Conservation (phyloP, 1,140 invertebrate genomes). For the Eumaeus atala region DNA sequence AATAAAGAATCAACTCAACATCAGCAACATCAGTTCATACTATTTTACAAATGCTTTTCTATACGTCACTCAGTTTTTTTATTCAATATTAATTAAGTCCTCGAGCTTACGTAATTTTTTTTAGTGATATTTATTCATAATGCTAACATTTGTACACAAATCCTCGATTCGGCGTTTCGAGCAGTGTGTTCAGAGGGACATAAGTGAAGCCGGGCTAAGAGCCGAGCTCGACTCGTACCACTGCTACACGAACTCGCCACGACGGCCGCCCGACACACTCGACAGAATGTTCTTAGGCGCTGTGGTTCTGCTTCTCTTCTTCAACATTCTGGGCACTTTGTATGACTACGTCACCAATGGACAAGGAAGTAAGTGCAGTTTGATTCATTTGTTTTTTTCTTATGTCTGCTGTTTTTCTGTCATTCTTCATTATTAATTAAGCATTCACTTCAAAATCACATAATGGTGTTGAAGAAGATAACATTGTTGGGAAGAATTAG, state of each 20-base stretch:
- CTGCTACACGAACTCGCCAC: conserved; percentile 25
- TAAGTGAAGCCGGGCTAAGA: conserved; percentile 19
- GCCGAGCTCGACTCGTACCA: conserved; percentile 23
- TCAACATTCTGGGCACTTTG: conserved; percentile 35
- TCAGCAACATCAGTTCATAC: neutral
- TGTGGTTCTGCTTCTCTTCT: conserved; percentile 22
- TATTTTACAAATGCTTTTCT: too few species aligned
- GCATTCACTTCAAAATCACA: too few species aligned
- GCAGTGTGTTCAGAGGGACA: conserved; percentile 33
- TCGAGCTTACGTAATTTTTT: too few species aligned
- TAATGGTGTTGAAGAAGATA: too few species aligned
- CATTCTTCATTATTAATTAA: too few species aligned
- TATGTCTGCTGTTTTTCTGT: too few species aligned
- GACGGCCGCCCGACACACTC: conserved; percentile 19
- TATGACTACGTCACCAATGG: conserved; percentile 30
- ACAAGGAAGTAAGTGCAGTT: conserved; percentile 34
- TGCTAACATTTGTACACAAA: too few species aligned
- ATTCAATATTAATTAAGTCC: too few species aligned
- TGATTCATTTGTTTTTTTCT: too few species aligned
- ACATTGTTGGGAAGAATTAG: too few species aligned
- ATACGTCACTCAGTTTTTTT: too few species aligned
- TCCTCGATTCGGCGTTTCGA: conserved; percentile 41
- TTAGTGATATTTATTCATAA: too few species aligned
- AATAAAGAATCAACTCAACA: neutral
- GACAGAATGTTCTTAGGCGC: conserved; percentile 27